These are phyloP conservation scores for Piprites chloris DNA, from an alignment of 2,113 vertebrate genomes.

Conservation along the genomic window DNA sequence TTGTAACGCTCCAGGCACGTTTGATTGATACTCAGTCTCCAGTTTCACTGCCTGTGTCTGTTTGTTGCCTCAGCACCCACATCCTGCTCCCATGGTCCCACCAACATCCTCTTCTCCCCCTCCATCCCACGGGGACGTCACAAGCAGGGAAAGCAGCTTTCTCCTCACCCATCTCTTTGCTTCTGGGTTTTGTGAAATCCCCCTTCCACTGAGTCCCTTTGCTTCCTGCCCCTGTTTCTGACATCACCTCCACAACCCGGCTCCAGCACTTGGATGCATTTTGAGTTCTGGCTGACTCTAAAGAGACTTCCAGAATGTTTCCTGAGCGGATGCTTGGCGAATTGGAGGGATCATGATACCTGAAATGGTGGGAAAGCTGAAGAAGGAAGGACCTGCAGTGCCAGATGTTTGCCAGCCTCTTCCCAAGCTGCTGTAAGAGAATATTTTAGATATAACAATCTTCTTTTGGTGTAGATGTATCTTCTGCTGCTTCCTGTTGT, in stretches of 20 bases:
- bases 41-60: not conserved
- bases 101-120: not conserved
- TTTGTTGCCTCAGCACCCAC: not conserved
- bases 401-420: not conserved
- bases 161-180: not conserved
- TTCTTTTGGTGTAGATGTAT: rapidly evolving
- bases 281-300: rapidly evolving
- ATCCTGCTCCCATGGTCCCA: rapidly evolving
- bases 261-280: not conserved
- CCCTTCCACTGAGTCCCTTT: not conserved
- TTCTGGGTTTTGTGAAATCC: not conserved
- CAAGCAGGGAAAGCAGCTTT: rapidly evolving
- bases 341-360: rapidly evolving
- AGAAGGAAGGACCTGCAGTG: not conserved
- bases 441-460: not conserved
- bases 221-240: not conserved
- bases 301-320: not conserved
- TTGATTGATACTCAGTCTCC: not conserved
- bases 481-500: rapidly evolving
- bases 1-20: rapidly evolving
- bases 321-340: rapidly evolving
- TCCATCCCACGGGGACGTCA: rapidly evolving
- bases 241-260: not conserved
- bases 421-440: not conserved
- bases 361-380: not conserved